Conservation (phyloP, 1,140 invertebrate genomes). For the Drosophila funebris region DNA sequence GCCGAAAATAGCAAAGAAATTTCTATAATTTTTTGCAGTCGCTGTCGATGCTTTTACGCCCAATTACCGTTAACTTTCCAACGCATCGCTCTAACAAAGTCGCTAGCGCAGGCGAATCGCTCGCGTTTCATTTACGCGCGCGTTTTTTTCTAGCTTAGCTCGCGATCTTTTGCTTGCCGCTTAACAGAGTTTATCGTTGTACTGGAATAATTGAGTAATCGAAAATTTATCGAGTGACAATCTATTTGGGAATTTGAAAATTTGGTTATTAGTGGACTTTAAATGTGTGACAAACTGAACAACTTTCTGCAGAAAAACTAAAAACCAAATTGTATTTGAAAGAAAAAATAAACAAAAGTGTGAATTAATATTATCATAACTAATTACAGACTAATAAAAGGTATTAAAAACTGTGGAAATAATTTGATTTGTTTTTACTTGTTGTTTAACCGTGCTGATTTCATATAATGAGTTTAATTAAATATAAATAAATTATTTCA, state of each 20-base stretch:
- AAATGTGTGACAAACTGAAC: background rate
- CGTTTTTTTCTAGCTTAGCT: slow-evolving; percentile 25
- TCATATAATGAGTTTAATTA: too few species aligned
- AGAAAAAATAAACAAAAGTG: background rate
- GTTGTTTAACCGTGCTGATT: too few species aligned
- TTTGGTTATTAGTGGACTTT: background rate
- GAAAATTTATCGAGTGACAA: background rate
- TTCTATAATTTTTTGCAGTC: slow-evolving; percentile 11
- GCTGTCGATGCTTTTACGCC: slow-evolving; percentile 21
- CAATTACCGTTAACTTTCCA: slow-evolving; percentile 18
- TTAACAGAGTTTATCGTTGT: background rate
- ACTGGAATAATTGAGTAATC: background rate
- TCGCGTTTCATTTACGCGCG: slow-evolving; percentile 62
- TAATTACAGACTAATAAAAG: slow-evolving; percentile 14
- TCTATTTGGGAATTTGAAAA: background rate
- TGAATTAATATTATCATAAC: background rate
- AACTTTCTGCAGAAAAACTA: background rate
- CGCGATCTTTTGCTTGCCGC: slow-evolving; percentile 37
- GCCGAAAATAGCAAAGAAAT: background rate
- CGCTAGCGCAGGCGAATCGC: slow-evolving; percentile 21
- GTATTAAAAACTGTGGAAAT: slow-evolving; percentile 1
- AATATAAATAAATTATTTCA: too few species aligned
- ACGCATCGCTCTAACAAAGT: slow-evolving; percentile 6
- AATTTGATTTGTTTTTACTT: background rate
- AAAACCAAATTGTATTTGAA: background rate